These are phyloP conservation scores for Urosaurus nigricauda DNA, from an alignment of 2,797 vertebrate species.

Conservation along the genomic window DNA sequence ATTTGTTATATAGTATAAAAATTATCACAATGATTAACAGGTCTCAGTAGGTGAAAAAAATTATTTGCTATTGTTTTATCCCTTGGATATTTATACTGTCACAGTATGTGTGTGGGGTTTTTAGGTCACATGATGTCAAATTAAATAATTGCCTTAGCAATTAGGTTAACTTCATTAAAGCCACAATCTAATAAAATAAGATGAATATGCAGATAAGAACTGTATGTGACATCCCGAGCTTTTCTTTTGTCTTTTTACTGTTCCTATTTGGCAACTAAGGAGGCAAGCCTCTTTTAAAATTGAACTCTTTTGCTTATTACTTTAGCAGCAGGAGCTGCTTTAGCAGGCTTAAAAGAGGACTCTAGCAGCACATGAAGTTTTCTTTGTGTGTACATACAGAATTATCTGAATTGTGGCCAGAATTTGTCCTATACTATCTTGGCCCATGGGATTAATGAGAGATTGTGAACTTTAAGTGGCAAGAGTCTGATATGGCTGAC, in stretches of 20 bases:
- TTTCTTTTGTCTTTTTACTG: not conserved
- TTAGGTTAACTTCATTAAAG: slow-evolving; percentile 9
- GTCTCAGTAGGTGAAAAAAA: slow-evolving; percentile 41
- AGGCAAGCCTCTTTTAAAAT: not conserved
- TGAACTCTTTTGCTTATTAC: not conserved
- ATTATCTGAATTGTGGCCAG: not conserved
- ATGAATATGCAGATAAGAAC: not conserved
- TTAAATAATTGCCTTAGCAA: not conserved
- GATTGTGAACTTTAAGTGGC: not conserved
- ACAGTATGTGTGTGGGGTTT: not conserved
- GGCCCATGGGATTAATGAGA: not conserved
- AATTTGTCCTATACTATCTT: not conserved
- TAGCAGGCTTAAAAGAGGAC: not conserved
- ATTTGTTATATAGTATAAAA: slow-evolving; percentile 55
- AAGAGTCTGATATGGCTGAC: not conserved
- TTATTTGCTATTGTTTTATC: slow-evolving; percentile 4
- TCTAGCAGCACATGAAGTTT: not conserved
- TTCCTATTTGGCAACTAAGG: not conserved
- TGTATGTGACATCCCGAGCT: not conserved
- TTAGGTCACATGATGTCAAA: not conserved
- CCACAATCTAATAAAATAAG: not conserved
- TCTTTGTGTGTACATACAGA: not conserved
- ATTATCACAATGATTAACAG: slow-evolving; percentile 79
- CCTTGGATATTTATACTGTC: not conserved
- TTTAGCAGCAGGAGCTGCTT: not conserved